These are phyloP conservation scores for Chloroceryle amazona DNA, from an alignment of 2,797 vertebrate species.

Conservation along the genomic window DNA sequence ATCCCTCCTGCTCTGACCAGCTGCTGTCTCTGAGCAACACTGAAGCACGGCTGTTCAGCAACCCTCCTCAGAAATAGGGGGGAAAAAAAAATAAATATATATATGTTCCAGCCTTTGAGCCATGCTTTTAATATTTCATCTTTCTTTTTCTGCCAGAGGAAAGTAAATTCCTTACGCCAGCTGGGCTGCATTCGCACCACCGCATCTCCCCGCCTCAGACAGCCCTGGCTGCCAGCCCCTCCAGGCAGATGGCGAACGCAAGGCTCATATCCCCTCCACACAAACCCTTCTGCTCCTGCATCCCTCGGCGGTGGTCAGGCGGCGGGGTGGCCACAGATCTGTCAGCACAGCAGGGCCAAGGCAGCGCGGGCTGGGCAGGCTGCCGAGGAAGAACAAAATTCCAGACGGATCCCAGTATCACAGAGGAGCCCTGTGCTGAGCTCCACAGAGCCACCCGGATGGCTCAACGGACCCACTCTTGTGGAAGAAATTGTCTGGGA, in stretches of 20 bases:
- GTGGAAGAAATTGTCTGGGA: background rate
- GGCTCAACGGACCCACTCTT: accelerated
- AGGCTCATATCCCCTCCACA: background rate
- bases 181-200: background rate
- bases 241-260: slow-evolving; percentile 47
- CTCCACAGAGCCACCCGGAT: accelerated
- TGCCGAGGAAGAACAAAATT: background rate
- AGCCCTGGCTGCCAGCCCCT: slow-evolving; percentile 20
- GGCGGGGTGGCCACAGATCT: background rate
- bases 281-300: background rate
- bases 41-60: background rate
- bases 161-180: background rate
- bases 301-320: background rate
- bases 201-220: background rate
- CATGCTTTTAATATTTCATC: slow-evolving; percentile 33
- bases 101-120: background rate
- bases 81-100: too few species aligned
- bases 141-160: slow-evolving; percentile 19
- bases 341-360: background rate
- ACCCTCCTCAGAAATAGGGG: background rate
- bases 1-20: background rate
- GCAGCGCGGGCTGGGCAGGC: background rate
- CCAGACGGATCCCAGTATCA: background rate
- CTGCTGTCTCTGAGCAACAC: background rate
- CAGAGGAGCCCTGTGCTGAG: background rate